Conservation (phyloP, 1,140 invertebrate species). For the Alviniconcha marisindica region DNA sequence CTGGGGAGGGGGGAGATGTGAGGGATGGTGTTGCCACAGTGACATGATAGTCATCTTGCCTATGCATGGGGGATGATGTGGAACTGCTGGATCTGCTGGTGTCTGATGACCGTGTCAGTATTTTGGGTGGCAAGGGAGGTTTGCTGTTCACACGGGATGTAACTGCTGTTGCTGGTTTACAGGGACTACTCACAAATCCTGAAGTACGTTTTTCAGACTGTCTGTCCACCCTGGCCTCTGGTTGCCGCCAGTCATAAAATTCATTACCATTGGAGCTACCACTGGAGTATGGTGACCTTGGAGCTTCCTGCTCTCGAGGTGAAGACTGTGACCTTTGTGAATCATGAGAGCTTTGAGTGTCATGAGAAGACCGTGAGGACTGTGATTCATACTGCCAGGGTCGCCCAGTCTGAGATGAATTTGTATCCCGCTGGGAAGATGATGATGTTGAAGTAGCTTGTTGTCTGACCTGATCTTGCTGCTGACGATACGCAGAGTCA, state of each 20-base stretch:
- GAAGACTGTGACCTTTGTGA: constrained; percentile 41
- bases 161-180: background rate
- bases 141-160: constrained; percentile 27
- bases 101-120: background rate
- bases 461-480: background rate
- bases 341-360: constrained; percentile 35
- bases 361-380: constrained; percentile 23
- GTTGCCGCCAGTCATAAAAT: constrained; percentile 26
- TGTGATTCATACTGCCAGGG: constrained; percentile 21
- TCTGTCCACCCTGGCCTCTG: background rate
- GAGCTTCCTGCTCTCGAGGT: background rate
- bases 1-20: constrained; percentile 27
- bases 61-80: background rate
- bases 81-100: background rate
- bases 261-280: background rate
- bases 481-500: background rate
- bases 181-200: background rate
- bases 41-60: constrained; percentile 17
- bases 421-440: background rate
- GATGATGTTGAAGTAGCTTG: background rate
- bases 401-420: background rate
- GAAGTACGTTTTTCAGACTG: background rate
- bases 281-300: background rate
- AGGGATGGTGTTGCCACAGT: constrained; percentile 27
- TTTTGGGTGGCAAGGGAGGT: constrained; percentile 28